Evolutionary conservation across 1,140 invertebrate species (phyloP), one percentile per base, ranked within the genome.

Genomic region (Musca domestica): DNA sequence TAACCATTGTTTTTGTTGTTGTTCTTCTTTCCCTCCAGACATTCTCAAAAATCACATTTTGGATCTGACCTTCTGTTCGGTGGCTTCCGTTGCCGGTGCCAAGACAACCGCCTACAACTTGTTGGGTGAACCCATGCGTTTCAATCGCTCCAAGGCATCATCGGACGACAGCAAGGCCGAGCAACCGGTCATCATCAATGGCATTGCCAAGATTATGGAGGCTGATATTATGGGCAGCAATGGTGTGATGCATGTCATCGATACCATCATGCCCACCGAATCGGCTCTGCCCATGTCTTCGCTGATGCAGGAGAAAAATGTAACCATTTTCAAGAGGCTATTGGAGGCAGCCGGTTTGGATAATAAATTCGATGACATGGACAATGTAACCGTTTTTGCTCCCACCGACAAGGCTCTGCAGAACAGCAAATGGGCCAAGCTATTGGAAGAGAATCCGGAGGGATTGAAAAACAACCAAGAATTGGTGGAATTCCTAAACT

Each of bases 171-270:
- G 80, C 58, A 69, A 73, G 46, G 68, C 72, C 0, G 47, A 48
- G 30, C 27, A 69, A 63, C 54, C 78, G 25, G 74, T 86, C 14
- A 74, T 78, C n/a, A 80, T 85, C 22, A 84, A 86, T 66, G 78
- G 76, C 20, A 76, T 78, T 66, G 83, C 84, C 3, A 82, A 83
- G 72, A 79, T 86, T 30, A 68, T 81, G 7, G 79, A 85, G 30
- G 71, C 76, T 1, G 84, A 86, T 68, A 81, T 85, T n/a, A 81
- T 86, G 74, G 89, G 87, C 7, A 87, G 85, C 3, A 91, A 91
- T 76, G 90, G 90, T 20, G 86, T 91, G 1, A 83, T 91, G 5
- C 90, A 91, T 74, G 80, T 91, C 0, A 87, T 91, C 30, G 88
- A 90, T 72, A 83, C 83, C 10, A 78, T 91, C 17, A 79, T 91